Conservation (phyloP, 2,113 vertebrate genomes). For the Pipra filicauda region DNA sequence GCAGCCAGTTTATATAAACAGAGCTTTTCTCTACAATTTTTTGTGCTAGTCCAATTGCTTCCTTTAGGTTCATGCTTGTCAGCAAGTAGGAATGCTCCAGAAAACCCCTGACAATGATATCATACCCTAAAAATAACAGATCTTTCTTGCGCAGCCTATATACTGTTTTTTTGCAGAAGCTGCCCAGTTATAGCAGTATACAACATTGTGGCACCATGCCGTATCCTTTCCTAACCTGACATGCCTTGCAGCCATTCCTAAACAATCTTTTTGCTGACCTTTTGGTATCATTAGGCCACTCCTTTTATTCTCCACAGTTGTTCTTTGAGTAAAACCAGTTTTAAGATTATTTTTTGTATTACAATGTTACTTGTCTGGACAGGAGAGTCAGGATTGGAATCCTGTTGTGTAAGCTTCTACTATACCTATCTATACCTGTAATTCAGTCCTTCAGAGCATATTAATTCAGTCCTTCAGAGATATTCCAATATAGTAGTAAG, state of each 20-base stretch:
- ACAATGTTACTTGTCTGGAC: not conserved
- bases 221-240: not conserved
- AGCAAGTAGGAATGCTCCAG: slow-evolving; percentile 21
- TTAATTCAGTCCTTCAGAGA: not conserved
- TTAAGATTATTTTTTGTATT: not conserved
- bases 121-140: slow-evolving; percentile 24
- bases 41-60: not conserved
- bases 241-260: not conserved
- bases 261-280: not conserved
- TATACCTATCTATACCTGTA: not conserved
- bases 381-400: not conserved
- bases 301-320: not conserved
- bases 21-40: slow-evolving; percentile 15
- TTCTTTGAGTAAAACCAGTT: not conserved
- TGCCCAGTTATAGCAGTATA: not conserved
- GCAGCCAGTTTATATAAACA: slow-evolving; percentile 39
- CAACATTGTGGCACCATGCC: not conserved
- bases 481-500: not conserved
- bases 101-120: slow-evolving; percentile 34
- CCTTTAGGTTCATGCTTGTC: slow-evolving; percentile 12
- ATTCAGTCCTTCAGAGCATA: not conserved
- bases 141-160: not conserved
- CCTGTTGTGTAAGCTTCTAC: not conserved
- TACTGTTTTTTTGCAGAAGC: not conserved
- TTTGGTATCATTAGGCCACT: not conserved